These are phyloP conservation scores for Lindbergichthys nudifrons DNA, from an alignment of 2,797 vertebrate species.

Conservation along the genomic window DNA sequence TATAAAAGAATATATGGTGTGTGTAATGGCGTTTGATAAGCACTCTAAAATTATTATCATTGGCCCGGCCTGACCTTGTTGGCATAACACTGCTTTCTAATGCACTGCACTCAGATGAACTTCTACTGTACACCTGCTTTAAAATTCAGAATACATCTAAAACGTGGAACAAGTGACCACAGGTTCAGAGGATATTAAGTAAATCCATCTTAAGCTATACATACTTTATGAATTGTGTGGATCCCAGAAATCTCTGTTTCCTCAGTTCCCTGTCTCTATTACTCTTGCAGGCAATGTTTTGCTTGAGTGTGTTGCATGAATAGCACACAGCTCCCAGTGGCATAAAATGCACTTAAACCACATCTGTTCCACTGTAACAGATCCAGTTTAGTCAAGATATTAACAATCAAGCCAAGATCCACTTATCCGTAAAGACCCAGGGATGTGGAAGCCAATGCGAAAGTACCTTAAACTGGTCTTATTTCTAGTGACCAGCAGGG, in stretches of 20 bases:
- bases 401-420: neutral
- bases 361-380: constrained; percentile 22
- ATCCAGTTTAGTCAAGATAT: constrained; percentile 16
- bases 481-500: too few species aligned
- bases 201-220: constrained; percentile 5
- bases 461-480: too few species aligned
- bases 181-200: constrained; percentile 17
- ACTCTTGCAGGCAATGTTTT: constrained; percentile 22
- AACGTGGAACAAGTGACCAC: neutral
- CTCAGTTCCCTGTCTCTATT: neutral
- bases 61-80: constrained; percentile 52
- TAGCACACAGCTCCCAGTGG: constrained; percentile 20
- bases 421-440: neutral
- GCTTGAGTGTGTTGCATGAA: constrained; percentile 32
- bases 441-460: neutral
- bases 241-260: neutral
- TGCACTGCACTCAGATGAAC: constrained; percentile 12
- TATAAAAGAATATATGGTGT: constrained; percentile 71
- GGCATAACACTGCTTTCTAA: constrained; percentile 28
- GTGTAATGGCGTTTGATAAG: constrained; percentile 69
- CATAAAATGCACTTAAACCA: constrained; percentile 23
- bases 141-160: neutral
- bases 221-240: constrained; percentile 11
- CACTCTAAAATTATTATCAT: constrained; percentile 56
- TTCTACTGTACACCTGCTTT: neutral